phyloP scores from a whole-genome alignment of 2,797 vertebrate species.

The Spinibarbus caldwelli region DNA sequence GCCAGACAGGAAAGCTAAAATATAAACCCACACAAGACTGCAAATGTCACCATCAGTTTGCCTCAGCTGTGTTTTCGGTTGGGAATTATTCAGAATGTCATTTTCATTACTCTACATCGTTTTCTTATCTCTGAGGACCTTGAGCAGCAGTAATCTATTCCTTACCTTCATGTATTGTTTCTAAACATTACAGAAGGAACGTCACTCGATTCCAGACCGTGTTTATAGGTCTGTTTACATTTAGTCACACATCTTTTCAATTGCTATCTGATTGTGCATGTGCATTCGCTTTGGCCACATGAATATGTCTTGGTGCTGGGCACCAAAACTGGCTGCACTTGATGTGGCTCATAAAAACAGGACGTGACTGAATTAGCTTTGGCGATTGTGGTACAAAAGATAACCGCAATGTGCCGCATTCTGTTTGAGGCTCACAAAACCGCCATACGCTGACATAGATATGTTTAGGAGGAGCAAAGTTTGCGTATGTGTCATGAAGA shows the following conservation, averaged over 20 bases:
- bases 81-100: constrained; percentile 10
- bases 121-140: constrained; percentile 19
- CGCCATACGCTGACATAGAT: too few species aligned
- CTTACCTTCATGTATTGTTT: neutral
- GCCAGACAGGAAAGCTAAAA: neutral
- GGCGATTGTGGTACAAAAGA: neutral
- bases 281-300: neutral
- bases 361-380: neutral
- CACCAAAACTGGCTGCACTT: neutral
- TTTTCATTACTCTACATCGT: constrained; percentile 2
- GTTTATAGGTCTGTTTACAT: constrained; percentile 5
- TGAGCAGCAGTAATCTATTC: neutral
- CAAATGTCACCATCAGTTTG: constrained; percentile 27
- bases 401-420: neutral
- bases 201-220: neutral
- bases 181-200: constrained; percentile 12
- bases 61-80: neutral
- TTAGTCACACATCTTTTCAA: neutral
- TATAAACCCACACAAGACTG: constrained; percentile 6
- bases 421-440: neutral
- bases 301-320: neutral
- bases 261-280: neutral
- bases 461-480: constrained; percentile 1
- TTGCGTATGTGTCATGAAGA: constrained; percentile 11
- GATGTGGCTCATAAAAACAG: neutral